phyloP scores from a whole-genome alignment of 2,797 vertebrate species.

The Onychomys leucogaster region DNA sequence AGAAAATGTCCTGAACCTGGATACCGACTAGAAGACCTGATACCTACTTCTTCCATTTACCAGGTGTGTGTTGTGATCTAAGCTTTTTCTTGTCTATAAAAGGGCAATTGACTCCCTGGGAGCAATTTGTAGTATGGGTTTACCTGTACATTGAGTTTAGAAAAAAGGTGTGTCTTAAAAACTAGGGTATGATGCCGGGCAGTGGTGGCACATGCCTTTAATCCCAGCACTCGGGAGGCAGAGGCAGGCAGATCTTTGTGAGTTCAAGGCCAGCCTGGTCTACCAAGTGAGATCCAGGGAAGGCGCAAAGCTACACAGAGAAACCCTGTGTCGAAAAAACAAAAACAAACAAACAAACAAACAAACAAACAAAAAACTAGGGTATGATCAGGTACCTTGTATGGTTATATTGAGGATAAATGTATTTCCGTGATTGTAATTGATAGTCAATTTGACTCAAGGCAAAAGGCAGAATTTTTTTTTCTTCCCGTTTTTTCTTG shows the following conservation, averaged over 20 bases:
- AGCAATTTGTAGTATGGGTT: background rate
- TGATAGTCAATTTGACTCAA: constrained; percentile 24
- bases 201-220: too few species aligned
- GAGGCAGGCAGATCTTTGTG: too few species aligned
- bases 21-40: background rate
- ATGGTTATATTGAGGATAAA: constrained; percentile 13
- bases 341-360: too few species aligned
- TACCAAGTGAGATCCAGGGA: too few species aligned
- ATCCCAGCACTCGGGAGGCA: too few species aligned
- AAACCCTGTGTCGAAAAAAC: too few species aligned
- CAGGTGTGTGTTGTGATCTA: background rate
- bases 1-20: constrained; percentile 16
- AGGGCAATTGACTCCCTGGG: background rate
- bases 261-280: too few species aligned
- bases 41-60: background rate
- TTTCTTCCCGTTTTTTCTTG: constrained; percentile 40
- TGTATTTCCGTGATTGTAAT: background rate
- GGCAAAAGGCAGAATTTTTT: constrained; percentile 27
- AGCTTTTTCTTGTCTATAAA: constrained; percentile 24
- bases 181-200: too few species aligned
- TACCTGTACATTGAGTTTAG: background rate
- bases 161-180: background rate
- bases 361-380: too few species aligned
- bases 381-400: background rate
- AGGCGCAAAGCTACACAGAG: too few species aligned